A percentile compares a stretch with the other conserved stretches of the same genome.
Evolutionary conservation across 2,888 invertebrate species (phyloP).

Genomic region (Dolomedes plantarius): DNA sequence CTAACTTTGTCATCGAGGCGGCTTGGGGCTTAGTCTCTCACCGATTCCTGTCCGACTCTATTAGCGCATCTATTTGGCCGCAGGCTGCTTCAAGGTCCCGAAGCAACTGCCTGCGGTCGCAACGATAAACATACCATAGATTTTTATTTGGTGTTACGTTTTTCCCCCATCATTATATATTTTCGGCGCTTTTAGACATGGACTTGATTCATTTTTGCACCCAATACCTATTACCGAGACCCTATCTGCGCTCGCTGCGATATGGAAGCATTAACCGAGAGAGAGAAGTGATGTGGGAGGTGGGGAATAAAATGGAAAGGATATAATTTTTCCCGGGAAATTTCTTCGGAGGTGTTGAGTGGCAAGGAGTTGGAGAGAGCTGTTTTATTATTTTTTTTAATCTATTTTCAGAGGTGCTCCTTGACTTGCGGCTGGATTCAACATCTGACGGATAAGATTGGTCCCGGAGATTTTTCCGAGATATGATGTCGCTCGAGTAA

Average conservation of each 20-base stretch:
- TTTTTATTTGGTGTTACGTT: slow-evolving; percentile 17
- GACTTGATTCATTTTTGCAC: slow-evolving; percentile 10
- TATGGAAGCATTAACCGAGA: slow-evolving; percentile 6
- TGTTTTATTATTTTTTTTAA: background rate
- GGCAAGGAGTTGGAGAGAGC: background rate
- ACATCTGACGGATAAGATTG: background rate
- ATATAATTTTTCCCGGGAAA: slow-evolving; percentile 13
- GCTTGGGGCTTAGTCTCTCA: background rate
- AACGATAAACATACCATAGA: slow-evolving; percentile 26
- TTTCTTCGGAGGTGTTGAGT: background rate
- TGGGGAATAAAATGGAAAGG: background rate
- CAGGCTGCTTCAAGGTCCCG: background rate
- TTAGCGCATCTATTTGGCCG: background rate
- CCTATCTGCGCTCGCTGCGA: background rate
- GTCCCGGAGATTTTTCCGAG: background rate
- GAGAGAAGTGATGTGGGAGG: background rate
- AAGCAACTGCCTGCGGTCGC: background rate
- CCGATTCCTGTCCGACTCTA: slow-evolving; percentile 7
- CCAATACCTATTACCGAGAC: background rate
- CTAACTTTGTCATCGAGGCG: background rate
- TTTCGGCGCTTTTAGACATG: background rate
- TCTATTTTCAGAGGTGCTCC: background rate
- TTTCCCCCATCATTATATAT: slow-evolving; percentile 1
- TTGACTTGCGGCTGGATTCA: background rate
- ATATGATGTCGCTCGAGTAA: background rate